These are phyloP conservation scores for Tanypteryx hageni DNA, from an alignment of 2,888 invertebrate genomes.

Conservation along the genomic window DNA sequence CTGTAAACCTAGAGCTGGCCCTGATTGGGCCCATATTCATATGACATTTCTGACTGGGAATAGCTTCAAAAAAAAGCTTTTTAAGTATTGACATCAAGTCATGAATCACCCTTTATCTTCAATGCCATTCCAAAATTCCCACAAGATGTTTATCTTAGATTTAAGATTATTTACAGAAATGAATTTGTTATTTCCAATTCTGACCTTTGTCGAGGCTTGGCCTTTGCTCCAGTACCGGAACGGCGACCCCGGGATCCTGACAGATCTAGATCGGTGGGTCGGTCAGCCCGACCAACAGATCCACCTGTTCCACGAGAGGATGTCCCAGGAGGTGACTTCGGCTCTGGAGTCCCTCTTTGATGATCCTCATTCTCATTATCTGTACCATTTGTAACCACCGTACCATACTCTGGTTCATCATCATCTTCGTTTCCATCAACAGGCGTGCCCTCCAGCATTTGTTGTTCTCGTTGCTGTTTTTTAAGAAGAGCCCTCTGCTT, in stretches of 20 bases:
- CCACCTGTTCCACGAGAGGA: constrained; percentile 48
- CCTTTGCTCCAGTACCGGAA: constrained; percentile 37
- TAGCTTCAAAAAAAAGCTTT: no score
- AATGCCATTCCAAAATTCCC: no score
- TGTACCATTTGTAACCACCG: constrained; percentile 32
- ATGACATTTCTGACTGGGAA: no score
- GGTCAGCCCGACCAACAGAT: constrained; percentile 42
- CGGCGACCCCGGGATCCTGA: constrained; percentile 37
- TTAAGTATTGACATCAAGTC: no score
- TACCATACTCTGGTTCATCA: constrained; percentile 54
- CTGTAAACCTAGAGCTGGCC: no score
- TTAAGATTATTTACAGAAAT: no score
- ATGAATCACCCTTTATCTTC: no score
- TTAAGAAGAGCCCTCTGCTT: constrained; percentile 79
- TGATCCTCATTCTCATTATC: constrained; percentile 62
- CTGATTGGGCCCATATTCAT: no score
- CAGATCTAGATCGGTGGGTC: constrained; percentile 68
- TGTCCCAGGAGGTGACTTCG: neutral
- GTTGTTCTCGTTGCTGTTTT: constrained; percentile 75
- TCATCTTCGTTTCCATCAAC: constrained; percentile 62
- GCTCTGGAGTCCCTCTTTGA: neutral
- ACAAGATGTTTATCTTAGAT: no score
- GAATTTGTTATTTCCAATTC: neutral
- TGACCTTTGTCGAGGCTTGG: constrained; percentile 50
- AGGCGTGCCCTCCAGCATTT: constrained; percentile 53